phyloP scores from a whole-genome alignment of 1,140 invertebrate species.

The Amyelois transitella region DNA sequence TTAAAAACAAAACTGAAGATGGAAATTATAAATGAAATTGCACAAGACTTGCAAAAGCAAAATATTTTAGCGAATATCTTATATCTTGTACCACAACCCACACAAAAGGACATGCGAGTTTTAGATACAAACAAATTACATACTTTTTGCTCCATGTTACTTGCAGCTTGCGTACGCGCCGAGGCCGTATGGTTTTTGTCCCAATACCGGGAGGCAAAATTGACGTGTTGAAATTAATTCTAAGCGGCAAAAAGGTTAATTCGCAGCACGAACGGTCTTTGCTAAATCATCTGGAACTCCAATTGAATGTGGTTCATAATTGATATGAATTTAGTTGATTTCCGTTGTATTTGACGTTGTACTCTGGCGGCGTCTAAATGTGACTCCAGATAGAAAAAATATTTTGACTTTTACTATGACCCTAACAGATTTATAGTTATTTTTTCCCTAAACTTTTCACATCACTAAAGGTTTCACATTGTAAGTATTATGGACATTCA shows the following conservation, averaged over 20 bases:
- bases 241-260: neutral
- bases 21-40: too few relatives aligned
- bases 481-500: too few relatives aligned
- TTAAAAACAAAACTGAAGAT: too few relatives aligned
- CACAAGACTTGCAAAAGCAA: neutral
- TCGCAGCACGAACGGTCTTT: neutral
- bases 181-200: constrained; percentile 1
- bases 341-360: too few relatives aligned
- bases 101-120: neutral
- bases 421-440: too few relatives aligned
- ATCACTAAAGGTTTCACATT: too few relatives aligned
- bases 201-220: neutral
- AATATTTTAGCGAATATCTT: neutral
- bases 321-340: neutral
- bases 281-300: too few relatives aligned
- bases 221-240: constrained; percentile 2
- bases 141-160: neutral
- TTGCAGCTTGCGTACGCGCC: neutral
- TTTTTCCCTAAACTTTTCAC: too few relatives aligned
- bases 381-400: too few relatives aligned
- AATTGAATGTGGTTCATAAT: too few relatives aligned
- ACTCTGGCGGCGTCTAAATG: too few relatives aligned
- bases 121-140: neutral
- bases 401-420: too few relatives aligned
- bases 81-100: neutral